These are phyloP conservation scores for Beaufortia kweichowensis DNA, from an alignment of 2,113 vertebrate genomes.

Conservation along the genomic window DNA sequence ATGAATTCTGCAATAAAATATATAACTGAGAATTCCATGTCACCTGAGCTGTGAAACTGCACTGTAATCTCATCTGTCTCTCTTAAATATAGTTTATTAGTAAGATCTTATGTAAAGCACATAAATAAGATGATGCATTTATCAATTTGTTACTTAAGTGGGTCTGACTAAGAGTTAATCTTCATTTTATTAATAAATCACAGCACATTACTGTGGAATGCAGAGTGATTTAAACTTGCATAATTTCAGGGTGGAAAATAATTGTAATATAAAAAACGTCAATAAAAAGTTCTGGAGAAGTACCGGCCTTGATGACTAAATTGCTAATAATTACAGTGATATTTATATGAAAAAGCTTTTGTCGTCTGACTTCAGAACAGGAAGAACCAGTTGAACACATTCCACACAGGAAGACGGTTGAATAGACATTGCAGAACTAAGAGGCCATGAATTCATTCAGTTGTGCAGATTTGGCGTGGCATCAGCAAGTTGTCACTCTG, in stretches of 20 bases:
- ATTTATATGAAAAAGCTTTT: conserved; percentile 1
- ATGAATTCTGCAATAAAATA: too few species aligned
- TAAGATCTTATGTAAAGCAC: not conserved
- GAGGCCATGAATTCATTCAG: conserved; percentile 32
- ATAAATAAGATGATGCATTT: not conserved
- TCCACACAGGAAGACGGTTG: conserved; percentile 17
- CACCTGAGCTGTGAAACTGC: too few species aligned
- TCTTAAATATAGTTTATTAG: not conserved
- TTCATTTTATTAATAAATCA: not conserved
- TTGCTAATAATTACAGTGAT: not conserved
- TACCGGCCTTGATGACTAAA: not conserved
- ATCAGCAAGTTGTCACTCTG: not conserved
- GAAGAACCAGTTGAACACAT: conserved; percentile 33
- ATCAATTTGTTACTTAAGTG: not conserved
- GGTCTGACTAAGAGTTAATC: not conserved
- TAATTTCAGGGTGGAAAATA: not conserved
- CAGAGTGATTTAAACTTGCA: not conserved
- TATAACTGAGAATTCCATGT: too few species aligned
- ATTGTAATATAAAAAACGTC: not conserved
- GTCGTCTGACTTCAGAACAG: conserved; percentile 14
- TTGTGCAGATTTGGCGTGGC: not conserved
- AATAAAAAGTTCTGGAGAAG: not conserved
- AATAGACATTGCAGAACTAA: not conserved
- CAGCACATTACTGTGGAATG: not conserved
- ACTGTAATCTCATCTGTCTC: too few species aligned